Conservation (phyloP, 2,113 vertebrate genomes). For the Dipodomys ordii region DNA sequence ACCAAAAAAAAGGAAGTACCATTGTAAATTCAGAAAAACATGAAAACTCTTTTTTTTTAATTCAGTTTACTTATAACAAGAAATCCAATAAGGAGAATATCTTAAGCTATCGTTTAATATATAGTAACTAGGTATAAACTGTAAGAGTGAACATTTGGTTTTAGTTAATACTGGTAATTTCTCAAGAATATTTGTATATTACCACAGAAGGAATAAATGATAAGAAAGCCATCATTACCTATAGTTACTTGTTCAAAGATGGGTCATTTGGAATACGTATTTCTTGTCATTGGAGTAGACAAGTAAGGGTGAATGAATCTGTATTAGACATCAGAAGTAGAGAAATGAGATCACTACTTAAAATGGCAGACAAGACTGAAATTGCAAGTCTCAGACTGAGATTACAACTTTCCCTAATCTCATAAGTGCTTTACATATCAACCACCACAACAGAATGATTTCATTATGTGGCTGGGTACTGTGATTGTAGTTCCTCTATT, state of each 20-base stretch:
- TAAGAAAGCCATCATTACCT: not conserved
- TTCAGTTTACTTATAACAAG: slow-evolving; percentile 5
- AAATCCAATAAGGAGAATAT: not conserved
- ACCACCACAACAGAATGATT: not conserved
- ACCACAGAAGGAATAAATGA: slow-evolving; percentile 18
- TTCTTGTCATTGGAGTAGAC: not conserved
- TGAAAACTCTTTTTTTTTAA: not conserved
- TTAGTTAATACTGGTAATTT: not conserved
- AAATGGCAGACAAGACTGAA: not conserved
- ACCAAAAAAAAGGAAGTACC: no score
- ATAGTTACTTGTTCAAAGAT: not conserved
- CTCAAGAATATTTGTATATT: not conserved
- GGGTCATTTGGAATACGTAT: not conserved
- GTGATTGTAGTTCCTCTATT: not conserved
- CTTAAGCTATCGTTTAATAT: not conserved
- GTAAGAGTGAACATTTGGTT: not conserved
- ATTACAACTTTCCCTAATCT: not conserved
- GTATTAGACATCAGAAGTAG: not conserved
- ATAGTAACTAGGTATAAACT: not conserved
- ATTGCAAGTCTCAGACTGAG: not conserved
- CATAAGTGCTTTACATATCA: not conserved
- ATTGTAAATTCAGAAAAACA: slow-evolving; percentile 13
- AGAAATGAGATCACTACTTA: not conserved
- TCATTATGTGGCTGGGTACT: not conserved
- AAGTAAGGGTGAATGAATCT: not conserved